Base-by-base conservation (phyloP, 2,113 vertebrate genomes). In the Pitta sordida region DNA sequence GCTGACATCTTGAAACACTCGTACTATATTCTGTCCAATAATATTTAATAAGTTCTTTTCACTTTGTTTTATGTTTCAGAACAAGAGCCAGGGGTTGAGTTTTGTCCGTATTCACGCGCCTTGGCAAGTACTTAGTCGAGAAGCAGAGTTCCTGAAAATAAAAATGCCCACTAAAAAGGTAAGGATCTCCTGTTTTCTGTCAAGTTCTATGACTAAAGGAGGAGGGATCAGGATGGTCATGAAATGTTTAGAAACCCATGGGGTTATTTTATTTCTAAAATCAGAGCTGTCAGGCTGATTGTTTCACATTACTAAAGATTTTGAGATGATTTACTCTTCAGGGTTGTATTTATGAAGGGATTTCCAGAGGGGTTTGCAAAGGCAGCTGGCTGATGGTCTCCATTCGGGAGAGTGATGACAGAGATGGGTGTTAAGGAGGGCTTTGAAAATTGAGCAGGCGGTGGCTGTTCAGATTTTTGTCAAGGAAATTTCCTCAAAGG, bases 131-230 rank as follows among this genome's bases (percentile, higher is more conserved):
- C 98, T 99, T 87, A 99, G 99, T 94, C 98, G 99, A 94, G 99
- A 99, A 95, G 99, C 99, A 3, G 99, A 99, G 94, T 97, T 99
- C 75, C 98, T 99, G 91, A 99, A 99, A 98, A 99, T 99, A 97
- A 99, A 99, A 98, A 99, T 99, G 90, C 98, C 99, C 49, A 99
- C 99, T 80, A 99, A 99, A 98, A 99, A 99, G 98, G 99, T 99
- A 97, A 91, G 97, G 86, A 91, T 32, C 86, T 95, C 30, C n/a
- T 16, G 22, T 37, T 51, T 69, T 80, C 46, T 80, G 4, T 55
- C 34, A 81, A 43, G 24, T 63, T 52, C 34, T 43, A 14, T 56
- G n/a, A 41, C 11, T 63, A 24, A 21, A 70, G 21, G 11, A 81
- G 17, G 27, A 24, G 10, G 20, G 13, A 49, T 76, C 41, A 83